Percentiles rank a stretch among this genome's conserved stretches.
phyloP scores from a whole-genome alignment of 2,888 invertebrate species.

The Anodontia alba region DNA sequence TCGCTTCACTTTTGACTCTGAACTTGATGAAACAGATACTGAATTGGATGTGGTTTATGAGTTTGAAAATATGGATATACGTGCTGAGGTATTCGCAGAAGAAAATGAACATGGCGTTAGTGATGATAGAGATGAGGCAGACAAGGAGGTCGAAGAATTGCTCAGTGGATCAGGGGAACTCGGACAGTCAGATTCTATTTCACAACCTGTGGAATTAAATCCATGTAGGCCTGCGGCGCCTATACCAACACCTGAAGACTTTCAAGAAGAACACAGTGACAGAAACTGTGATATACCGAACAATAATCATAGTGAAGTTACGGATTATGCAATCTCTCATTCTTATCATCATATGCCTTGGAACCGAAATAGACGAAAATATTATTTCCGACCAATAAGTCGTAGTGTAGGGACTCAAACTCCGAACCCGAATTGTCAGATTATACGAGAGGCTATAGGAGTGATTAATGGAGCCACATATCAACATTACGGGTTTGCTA shows the following conservation, averaged over 20 bases:
- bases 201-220: slow-evolving; percentile 6
- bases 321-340: too few species aligned
- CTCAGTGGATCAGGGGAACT: slow-evolving; percentile 31
- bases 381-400: slow-evolving; percentile 59
- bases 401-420: slow-evolving; percentile 75
- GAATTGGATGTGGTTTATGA: slow-evolving; percentile 15
- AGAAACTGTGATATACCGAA: neutral
- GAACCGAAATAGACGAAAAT: neutral
- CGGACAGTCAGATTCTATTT: slow-evolving; percentile 32
- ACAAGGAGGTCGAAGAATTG: slow-evolving; percentile 64
- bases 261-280: neutral
- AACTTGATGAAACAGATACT: slow-evolving; percentile 22
- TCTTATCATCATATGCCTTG: too few species aligned
- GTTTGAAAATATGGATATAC: slow-evolving; percentile 25
- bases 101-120: neutral
- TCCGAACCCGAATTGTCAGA: slow-evolving; percentile 68
- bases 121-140: slow-evolving; percentile 51
- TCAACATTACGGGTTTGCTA: too few species aligned
- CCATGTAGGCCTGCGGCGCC: slow-evolving; percentile 48
- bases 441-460: slow-evolving; percentile 38
- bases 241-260: slow-evolving; percentile 31
- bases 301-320: slow-evolving; percentile 11
- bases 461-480: neutral
- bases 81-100: slow-evolving; percentile 39
- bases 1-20: slow-evolving; percentile 66